Base-by-base conservation (phyloP, 1,140 invertebrate species). In the Delia radicum region DNA sequence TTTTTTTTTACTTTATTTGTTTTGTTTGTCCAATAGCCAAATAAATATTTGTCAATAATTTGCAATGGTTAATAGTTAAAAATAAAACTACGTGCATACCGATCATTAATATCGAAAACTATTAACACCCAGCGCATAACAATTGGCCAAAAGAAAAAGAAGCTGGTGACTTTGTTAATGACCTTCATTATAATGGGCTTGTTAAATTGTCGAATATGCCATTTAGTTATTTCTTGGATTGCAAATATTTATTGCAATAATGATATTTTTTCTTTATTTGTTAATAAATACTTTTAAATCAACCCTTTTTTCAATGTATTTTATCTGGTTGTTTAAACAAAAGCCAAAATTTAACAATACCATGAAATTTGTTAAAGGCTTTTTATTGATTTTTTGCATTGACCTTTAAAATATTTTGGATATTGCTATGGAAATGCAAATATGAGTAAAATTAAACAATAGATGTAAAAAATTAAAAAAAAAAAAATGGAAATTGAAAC, bases 181-280 rank as follows among this genome's bases (percentile, higher is more conserved):
- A 65, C 62, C 62, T 65, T 65, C 62, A 65, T 29, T 29, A 65
- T 65, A 65, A 65, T 65, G 62, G 27, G 27, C 62, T 65, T 65
- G 28, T 65, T 65, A 27, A 65, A 65, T 65, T 65, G 62, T 65
- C n/a, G 12, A 65, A 42, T 42, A 15, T 15, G n/a, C 37, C 3
- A 42, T 42, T 42, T 13, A 0, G 10, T 3, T 42, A 10, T 13
- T 42, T 65, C 10, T 26, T 63, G 0, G 24, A 28, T 65, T 65
- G 62, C 62, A n/a, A 65, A 65, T 65, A 65, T 65, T 65, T 65
- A 28, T 65, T 65, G 13, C n/a, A 42, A 5, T 42, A 42, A 42
- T 15, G 12, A 42, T 15, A 15, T 29, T 29, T 29, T 29, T 28
- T 62, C 13, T 12, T 62, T 62, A 12, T 48, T 48, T 55, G 18